Evolutionary conservation across 2,797 vertebrate species (phyloP), one percentile per base, ranked within the genome.

Genomic region (Tokudaia tokunoshimensis): DNA sequence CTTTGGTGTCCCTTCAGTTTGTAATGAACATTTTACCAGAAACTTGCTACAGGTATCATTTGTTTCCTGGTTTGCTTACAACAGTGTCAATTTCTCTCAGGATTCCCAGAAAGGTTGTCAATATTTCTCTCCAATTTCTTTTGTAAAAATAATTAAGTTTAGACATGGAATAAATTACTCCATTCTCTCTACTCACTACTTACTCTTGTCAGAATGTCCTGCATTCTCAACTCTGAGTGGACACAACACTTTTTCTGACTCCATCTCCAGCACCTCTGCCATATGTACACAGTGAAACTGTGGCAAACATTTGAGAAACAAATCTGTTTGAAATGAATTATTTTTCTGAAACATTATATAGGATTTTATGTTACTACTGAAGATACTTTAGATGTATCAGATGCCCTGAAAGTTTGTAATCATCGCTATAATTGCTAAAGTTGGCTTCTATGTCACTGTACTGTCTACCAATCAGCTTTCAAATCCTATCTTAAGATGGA

Each of bases 401-500:
- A 63, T 63, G 24, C 29, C 22, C 31, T 3, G 34, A 61, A 78
- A 14, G 67, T 7, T 44, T 31, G 70, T 31, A 63, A 8, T 29
- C n/a, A 63, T 44, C 20, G 12, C 37, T 92, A 7, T 50, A 47
- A 3, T 72, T 80, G 47, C 22, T 8, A 52, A 86, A 81, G 55
- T 59, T 20, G 59, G 14, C 88, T 65, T 91, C 37, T 52, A 75
- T 11, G 24, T 44, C n/a, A 70, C 19, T 24, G 19, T 0, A 24
- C 5, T 22, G 15, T 59, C 34, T 19, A 67, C n/a, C 12, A 57
- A 82, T 20, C 14, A 41, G 65, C 65, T 85, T 74, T 72, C 52
- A 87, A 47, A 78, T 41, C 8, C 1, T 37, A 2, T 52, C 29
- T 94, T 89, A 75, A 78, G 37, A 72, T 37, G 8, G 96, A 98